Evolutionary conservation across 37 sponge, comb jelly and placozoan species (phyloP).

Genomic region (Axinella damicornis): DNA sequence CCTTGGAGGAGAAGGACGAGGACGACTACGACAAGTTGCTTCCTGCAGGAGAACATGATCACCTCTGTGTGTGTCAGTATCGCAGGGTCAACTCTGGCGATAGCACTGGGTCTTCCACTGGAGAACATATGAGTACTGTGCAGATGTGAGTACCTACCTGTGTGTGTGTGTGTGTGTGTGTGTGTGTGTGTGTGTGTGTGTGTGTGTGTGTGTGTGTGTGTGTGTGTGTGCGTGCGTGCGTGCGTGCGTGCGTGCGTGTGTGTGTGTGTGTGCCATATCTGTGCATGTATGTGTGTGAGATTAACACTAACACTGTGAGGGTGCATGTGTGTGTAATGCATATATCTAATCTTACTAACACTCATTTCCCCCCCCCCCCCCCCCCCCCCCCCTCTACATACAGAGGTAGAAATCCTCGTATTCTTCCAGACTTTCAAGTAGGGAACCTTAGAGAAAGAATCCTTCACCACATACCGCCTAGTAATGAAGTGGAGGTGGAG

Average conservation of each 20-base stretch:
- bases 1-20: neutral
- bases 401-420: neutral
- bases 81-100: constrained; percentile 11
- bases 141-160: neutral
- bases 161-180: no score
- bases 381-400: neutral
- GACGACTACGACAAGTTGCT: constrained; percentile 20
- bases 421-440: neutral
- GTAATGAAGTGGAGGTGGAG: no score
- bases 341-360: neutral
- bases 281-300: no score
- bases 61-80: constrained; percentile 25
- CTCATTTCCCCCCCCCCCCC: no score
- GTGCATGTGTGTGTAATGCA: neutral
- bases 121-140: neutral
- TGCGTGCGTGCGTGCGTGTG: no score
- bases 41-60: constrained; percentile 16
- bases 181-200: no score
- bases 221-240: no score
- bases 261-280: no score
- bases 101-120: neutral
- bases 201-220: no score
- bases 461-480: neutral
- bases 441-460: constrained; percentile 12
- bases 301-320: no score